phyloP scores from a whole-genome alignment of 2,888 invertebrate genomes.

The Diplolepis rosae region DNA sequence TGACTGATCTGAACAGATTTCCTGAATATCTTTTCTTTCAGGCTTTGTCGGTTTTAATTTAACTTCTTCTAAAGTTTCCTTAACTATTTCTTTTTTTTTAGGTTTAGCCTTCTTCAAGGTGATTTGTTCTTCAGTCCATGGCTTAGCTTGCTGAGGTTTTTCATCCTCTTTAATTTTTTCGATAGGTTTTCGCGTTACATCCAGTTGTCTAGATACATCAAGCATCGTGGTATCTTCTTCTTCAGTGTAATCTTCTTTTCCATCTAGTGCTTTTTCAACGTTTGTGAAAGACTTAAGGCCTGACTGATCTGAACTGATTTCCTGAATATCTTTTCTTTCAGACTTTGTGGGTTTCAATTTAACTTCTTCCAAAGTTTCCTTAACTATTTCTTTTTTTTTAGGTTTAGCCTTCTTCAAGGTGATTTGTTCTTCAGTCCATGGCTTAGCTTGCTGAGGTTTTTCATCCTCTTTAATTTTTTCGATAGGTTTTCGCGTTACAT shows the following conservation, averaged over 20 bases:
- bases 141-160: constrained; percentile 69
- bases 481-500: constrained; percentile 44
- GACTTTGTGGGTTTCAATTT: constrained; percentile 78
- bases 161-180: constrained; percentile 30
- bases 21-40: constrained; percentile 61
- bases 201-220: constrained; percentile 37
- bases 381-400: constrained; percentile 69
- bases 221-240: constrained; percentile 57
- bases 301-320: constrained; percentile 57
- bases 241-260: constrained; percentile 46
- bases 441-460: constrained; percentile 63
- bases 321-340: constrained; percentile 61
- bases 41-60: constrained; percentile 78
- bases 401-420: constrained; percentile 75
- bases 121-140: constrained; percentile 81
- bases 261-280: constrained; percentile 46
- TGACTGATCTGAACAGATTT: constrained; percentile 56
- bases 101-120: constrained; percentile 75
- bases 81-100: constrained; percentile 69
- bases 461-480: constrained; percentile 58
- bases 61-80: constrained; percentile 73
- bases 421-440: constrained; percentile 81
- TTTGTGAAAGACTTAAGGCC: constrained; percentile 54
- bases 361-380: constrained; percentile 73
- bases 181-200: constrained; percentile 32